Conservation (phyloP, 1,140 invertebrate species). For the Chymomyza costata region DNA sequence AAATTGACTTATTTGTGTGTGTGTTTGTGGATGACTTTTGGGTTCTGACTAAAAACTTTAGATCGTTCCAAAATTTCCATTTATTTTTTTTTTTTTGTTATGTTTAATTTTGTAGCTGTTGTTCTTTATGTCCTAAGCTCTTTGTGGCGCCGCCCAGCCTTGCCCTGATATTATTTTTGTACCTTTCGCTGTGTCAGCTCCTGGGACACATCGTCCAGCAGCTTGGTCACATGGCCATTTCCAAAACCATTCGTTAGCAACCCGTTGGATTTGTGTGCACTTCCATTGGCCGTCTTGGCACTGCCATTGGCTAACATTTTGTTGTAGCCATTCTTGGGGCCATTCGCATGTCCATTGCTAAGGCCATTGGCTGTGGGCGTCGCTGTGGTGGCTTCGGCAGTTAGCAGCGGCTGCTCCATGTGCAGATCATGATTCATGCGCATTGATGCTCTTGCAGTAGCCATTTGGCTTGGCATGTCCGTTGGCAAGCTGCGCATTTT, state of each 20-base stretch:
- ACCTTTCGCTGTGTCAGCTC: slow-evolving; percentile 68
- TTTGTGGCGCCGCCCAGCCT: slow-evolving; percentile 49
- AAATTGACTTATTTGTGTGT: too few species aligned
- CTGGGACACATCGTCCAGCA: slow-evolving; percentile 53
- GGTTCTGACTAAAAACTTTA: too few species aligned
- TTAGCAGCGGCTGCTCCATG: slow-evolving; percentile 38
- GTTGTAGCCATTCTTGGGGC: too few species aligned
- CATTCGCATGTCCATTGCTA: slow-evolving; percentile 33
- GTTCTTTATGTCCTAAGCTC: slow-evolving; percentile 43
- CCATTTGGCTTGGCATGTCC: slow-evolving; percentile 59
- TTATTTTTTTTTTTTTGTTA: too few species aligned
- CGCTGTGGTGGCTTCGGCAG: slow-evolving; percentile 16
- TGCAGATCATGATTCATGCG: slow-evolving; percentile 61
- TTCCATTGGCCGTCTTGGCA: slow-evolving; percentile 37
- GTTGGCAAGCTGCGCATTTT: slow-evolving; percentile 43
- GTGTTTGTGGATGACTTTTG: too few species aligned
- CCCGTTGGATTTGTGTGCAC: slow-evolving; percentile 31
- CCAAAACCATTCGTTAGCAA: slow-evolving; percentile 33
- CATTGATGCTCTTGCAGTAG: slow-evolving; percentile 65
- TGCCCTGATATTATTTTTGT: slow-evolving; percentile 68
- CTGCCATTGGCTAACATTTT: too few species aligned
- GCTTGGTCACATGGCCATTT: slow-evolving; percentile 42
- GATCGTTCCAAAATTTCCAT: too few species aligned
- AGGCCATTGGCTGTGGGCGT: slow-evolving; percentile 39
- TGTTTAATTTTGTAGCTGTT: too few species aligned